These are phyloP conservation scores for Rotaria macrura DNA, from an alignment of 2,888 invertebrate genomes.

Conservation along the genomic window DNA sequence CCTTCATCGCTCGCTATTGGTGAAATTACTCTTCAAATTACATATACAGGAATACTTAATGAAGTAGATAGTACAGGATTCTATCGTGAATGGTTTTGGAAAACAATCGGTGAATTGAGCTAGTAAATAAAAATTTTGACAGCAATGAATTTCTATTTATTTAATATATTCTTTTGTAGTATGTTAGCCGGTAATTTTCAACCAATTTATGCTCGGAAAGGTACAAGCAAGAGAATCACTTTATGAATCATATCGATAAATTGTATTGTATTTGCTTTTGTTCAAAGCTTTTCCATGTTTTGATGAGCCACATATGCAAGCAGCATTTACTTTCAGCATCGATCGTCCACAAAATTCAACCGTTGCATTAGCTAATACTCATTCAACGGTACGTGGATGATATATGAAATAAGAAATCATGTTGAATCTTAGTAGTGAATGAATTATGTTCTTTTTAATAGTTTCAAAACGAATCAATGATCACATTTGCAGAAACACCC, in stretches of 20 bases:
- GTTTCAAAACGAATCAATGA: not conserved
- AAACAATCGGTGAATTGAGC: not conserved
- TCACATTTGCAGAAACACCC: constrained; percentile 17
- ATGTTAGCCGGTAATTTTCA: constrained; percentile 30
- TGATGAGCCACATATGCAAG: constrained; percentile 77
- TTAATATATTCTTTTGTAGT: not conserved
- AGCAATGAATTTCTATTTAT: not conserved
- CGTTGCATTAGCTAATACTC: constrained; percentile 84
- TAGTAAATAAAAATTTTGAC: not conserved
- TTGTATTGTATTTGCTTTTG: not conserved
- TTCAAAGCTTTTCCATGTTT: constrained; percentile 63
- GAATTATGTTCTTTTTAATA: not conserved
- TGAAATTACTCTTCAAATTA: constrained; percentile 17
- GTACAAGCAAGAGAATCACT: not conserved
- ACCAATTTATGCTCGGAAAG: constrained; percentile 29
- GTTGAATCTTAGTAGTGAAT: too few relatives aligned
- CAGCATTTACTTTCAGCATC: constrained; percentile 69
- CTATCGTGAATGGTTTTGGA: not conserved
- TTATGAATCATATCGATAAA: too few relatives aligned
- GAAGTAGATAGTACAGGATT: not conserved
- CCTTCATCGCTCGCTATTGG: not conserved
- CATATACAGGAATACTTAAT: not conserved
- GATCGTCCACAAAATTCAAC: constrained; percentile 62
- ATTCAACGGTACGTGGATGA: not conserved
- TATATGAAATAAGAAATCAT: not conserved